These are phyloP conservation scores for Corydoras maculifer DNA, from an alignment of 2,113 vertebrate species.

Conservation along the genomic window DNA sequence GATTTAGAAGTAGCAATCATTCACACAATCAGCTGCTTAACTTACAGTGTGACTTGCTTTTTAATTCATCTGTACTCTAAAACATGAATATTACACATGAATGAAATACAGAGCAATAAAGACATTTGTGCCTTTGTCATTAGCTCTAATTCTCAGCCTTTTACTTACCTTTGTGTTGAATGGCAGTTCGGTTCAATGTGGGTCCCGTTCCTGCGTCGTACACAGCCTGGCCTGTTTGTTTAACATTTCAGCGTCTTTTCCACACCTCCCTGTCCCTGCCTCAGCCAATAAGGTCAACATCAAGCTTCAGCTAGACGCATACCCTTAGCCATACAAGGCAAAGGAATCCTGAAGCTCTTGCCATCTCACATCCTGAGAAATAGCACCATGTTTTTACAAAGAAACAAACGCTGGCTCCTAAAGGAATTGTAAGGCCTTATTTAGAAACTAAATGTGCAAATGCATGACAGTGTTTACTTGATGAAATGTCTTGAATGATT, in stretches of 20 bases:
- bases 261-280: constrained; percentile 36
- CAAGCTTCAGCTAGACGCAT: constrained; percentile 18
- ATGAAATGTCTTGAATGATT: background rate
- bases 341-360: constrained; percentile 39
- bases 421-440: constrained; percentile 35
- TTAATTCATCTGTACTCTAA: background rate
- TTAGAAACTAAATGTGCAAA: constrained; percentile 30
- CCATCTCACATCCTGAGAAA: constrained; percentile 43
- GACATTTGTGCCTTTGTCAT: background rate
- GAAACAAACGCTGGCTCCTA: constrained; percentile 2
- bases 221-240: constrained; percentile 30
- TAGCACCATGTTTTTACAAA: constrained; percentile 20
- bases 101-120: background rate
- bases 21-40: too few relatives aligned
- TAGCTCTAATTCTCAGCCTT: background rate
- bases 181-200: constrained; percentile 1
- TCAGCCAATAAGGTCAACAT: constrained; percentile 39
- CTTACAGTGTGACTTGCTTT: too few relatives aligned
- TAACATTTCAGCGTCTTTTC: constrained; percentile 27
- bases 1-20: too few relatives aligned
- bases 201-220: constrained; percentile 12
- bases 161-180: constrained; percentile 23
- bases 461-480: constrained; percentile 22
- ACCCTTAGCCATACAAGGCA: constrained; percentile 44
- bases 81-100: background rate